Base-by-base conservation (phyloP, 2,113 vertebrate species). In the Mesitornis unicolor region DNA sequence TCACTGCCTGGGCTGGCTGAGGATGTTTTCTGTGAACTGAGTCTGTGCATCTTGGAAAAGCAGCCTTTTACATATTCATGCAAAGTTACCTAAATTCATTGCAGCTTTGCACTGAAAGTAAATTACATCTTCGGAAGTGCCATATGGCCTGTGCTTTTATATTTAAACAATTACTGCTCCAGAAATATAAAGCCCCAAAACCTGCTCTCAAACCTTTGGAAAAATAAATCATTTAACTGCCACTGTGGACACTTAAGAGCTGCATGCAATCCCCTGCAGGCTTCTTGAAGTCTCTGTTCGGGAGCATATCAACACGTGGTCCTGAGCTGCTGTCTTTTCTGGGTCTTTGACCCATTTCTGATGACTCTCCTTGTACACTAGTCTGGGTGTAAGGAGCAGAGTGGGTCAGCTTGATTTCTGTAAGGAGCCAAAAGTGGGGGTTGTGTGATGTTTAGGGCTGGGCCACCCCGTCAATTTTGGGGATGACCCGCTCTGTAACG, bases 21-120 rank as follows among this genome's bases (percentile, higher is more conserved):
- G 79, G 53, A 24, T 57, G 75, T 64, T 88, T 89, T 75, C 69
- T 47, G 11, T 47, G 13, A 90, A 90, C 42, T 21, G 48, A 78
- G 11, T 40, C 71, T 67, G 54, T 70, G 76, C 64, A 63, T 88
- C 71, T 90, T 90, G 56, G 84, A 90, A 95, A 95, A 90, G 83
- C 43, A 61, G 7, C 20, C 54, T 77, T 74, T 87, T 84, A 54
- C 57, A 84, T 87, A 84, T 89, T 91, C 28, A 77, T 96, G 76
- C 69, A 69, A 65, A 87, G 91, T 91, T 91, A 80, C 59, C 50
- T 88, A 65, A 79, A 79, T 92, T 90, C 59, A 70, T 25, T 90
- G 83, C 59, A 57, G 63, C 75, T 92, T 67, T 93, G 56, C 68
- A 50, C 9, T 25, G 71, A 81, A 70, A 77, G 60, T 45, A 51